A percentile compares a stretch with the other conserved stretches of the same genome.
Evolutionary conservation across 2,888 invertebrate species (phyloP).

Genomic region (Heliothis peltigera): DNA sequence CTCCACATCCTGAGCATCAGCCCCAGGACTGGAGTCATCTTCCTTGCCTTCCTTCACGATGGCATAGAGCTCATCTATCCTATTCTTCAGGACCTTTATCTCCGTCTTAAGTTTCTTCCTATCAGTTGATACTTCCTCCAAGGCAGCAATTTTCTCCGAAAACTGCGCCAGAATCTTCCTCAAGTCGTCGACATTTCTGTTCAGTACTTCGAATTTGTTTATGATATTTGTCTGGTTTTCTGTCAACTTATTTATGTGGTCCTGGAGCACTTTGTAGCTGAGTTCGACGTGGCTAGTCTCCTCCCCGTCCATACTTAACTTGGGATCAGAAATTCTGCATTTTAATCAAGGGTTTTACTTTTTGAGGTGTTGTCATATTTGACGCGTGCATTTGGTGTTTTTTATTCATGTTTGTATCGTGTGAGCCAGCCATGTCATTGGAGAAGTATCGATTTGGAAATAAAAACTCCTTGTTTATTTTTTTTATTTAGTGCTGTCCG

Average conservation of each 20-base stretch:
- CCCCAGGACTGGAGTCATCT: slow-evolving; percentile 72
- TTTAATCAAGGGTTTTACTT: slow-evolving; percentile 28
- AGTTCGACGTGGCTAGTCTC: slow-evolving; percentile 64
- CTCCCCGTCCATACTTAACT: slow-evolving; percentile 64
- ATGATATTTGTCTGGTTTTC: slow-evolving; percentile 73
- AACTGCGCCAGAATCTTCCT: slow-evolving; percentile 69
- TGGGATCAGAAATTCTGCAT: slow-evolving; percentile 53
- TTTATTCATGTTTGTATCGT: slow-evolving; percentile 13
- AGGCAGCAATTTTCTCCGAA: slow-evolving; percentile 72
- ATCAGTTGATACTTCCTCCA: slow-evolving; percentile 75
- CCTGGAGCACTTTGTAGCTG: slow-evolving; percentile 67
- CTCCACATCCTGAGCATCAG: slow-evolving; percentile 77
- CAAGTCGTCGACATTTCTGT: slow-evolving; percentile 77
- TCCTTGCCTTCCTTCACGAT: slow-evolving; percentile 83
- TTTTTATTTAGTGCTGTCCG: neutral
- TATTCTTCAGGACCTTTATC: slow-evolving; percentile 73
- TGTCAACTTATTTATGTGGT: slow-evolving; percentile 74
- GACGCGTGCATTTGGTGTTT: slow-evolving; percentile 35
- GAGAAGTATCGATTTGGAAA: neutral
- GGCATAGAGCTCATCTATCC: slow-evolving; percentile 80
- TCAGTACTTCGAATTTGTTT: slow-evolving; percentile 75
- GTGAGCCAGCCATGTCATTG: slow-evolving; percentile 27
- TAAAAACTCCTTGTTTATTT: slow-evolving; percentile 1
- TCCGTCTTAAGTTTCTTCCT: slow-evolving; percentile 73
- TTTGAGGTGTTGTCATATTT: slow-evolving; percentile 45